A percentile compares a stretch with the other conserved stretches of the same genome.
Evolutionary conservation across 1,140 invertebrate genomes (phyloP).

Genomic region (Bursaphelenchus mucronatus): DNA sequence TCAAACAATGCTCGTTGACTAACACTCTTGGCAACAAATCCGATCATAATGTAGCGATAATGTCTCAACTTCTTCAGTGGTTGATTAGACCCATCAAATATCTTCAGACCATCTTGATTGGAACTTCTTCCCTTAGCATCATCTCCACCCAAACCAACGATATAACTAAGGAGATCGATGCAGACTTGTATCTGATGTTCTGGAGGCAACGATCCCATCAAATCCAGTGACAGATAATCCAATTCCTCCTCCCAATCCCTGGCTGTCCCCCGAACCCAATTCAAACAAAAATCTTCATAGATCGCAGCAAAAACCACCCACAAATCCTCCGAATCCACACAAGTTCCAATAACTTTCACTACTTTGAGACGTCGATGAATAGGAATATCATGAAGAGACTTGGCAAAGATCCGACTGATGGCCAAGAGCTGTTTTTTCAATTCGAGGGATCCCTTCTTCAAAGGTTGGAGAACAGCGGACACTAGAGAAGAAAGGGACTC

Average conservation of each 20-base stretch:
- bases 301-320: conserved; percentile 32
- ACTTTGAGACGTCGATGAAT: conserved; percentile 33
- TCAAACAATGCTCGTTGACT: conserved; percentile 29
- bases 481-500: conserved; percentile 29
- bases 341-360: conserved; percentile 15
- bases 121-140: neutral
- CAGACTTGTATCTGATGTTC: conserved; percentile 30
- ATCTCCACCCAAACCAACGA: conserved; percentile 29
- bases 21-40: conserved; percentile 31
- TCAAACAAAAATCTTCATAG: conserved; percentile 34
- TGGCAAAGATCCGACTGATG: conserved; percentile 23
- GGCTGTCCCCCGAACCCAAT: conserved; percentile 26
- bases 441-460: neutral
- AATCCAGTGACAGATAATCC: conserved; percentile 30
- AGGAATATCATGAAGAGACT: conserved; percentile 30
- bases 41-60: conserved; percentile 31
- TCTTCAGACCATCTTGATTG: conserved; percentile 1
- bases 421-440: conserved; percentile 25
- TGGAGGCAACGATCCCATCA: conserved; percentile 22
- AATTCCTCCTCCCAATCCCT: conserved; percentile 22
- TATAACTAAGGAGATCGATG: conserved; percentile 30
- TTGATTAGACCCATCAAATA: conserved; percentile 25
- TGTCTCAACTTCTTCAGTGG: conserved; percentile 26
- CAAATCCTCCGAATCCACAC: conserved; percentile 18
- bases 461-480: conserved; percentile 17